Conservation (phyloP, 2,797 vertebrate species). For the Enteromius paludinosus region DNA sequence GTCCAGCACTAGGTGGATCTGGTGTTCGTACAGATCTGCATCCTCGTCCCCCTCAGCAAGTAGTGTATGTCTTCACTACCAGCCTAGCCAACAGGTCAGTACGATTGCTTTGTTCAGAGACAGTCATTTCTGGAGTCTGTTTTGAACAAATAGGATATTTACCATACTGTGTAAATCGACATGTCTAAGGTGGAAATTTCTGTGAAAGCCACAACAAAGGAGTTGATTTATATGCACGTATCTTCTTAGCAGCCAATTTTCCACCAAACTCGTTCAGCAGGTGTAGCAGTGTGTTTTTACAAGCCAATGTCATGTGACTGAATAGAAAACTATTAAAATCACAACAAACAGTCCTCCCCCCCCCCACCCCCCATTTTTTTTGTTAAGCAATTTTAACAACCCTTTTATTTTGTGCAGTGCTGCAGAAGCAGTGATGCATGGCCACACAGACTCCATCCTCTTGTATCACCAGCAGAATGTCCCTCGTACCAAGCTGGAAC, state of each 20-base stretch:
- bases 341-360: neutral
- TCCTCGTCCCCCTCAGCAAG: conserved; percentile 83
- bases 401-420: conserved; percentile 78
- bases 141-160: conserved; percentile 10
- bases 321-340: conserved; percentile 1
- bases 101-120: neutral
- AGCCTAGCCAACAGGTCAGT: conserved; percentile 95
- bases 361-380: no score
- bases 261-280: conserved; percentile 9
- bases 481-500: conserved; percentile 89
- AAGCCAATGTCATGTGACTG: neutral
- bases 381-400: neutral
- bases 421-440: conserved; percentile 94
- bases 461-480: conserved; percentile 97
- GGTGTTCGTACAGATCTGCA: conserved; percentile 70
- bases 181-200: neutral
- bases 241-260: neutral
- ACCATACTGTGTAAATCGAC: neutral
- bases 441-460: conserved; percentile 93
- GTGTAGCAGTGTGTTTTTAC: conserved; percentile 8
- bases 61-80: conserved; percentile 96
- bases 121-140: neutral
- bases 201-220: conserved; percentile 32
- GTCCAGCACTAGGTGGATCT: conserved; percentile 76
- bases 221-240: neutral